Base-by-base conservation (phyloP, 2,113 vertebrate species). In the Gopherus evgoodei region DNA sequence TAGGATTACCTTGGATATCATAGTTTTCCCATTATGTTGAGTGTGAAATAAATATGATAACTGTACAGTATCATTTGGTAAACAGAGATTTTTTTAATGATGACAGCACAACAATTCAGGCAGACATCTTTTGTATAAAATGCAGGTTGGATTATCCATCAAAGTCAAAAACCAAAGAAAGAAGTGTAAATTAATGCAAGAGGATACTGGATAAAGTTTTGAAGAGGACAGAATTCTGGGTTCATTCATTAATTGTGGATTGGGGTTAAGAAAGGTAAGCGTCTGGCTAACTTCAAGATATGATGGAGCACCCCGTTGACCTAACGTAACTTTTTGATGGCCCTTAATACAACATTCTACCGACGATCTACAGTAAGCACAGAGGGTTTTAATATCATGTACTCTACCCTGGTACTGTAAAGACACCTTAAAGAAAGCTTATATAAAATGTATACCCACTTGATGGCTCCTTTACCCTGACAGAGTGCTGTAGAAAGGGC, bases 191-290 rank as follows among this genome's bases (percentile, higher is more conserved):
- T 53, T 82, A 80, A 93, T 88, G 92, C 12, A 75, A 75, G 65
- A 86, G 57, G 88, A 91, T 89, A 91, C 31, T 84, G 56, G 90
- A 81, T 4, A 89, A 62, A 94, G 88, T 89, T 93, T 2, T 91
- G 53, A 69, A 95, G 84, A 90, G 14, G 83, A 95, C 91, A 85
- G 59, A 96, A 91, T 91, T 93, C 49, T 85, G 75, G 83, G n/a
- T 53, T 91, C 22, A 81, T 81, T 78, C 31, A 85, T 81, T 95
- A 95, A 96, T 93, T 95, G 91, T 83, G 89, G 91, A 93, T 95
- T 91, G 86, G 75, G 49, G 49, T 54, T 80, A 65, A 95, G 82
- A 90, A 90, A 81, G 89, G 52, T 65, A 54, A 14, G 11, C 27
- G 56, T 92, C 87, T 6, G 0, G 35, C 62, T 69, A n/a, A 91